Base-by-base conservation (phyloP, 2,888 invertebrate species). In the Apotomis capreana region DNA sequence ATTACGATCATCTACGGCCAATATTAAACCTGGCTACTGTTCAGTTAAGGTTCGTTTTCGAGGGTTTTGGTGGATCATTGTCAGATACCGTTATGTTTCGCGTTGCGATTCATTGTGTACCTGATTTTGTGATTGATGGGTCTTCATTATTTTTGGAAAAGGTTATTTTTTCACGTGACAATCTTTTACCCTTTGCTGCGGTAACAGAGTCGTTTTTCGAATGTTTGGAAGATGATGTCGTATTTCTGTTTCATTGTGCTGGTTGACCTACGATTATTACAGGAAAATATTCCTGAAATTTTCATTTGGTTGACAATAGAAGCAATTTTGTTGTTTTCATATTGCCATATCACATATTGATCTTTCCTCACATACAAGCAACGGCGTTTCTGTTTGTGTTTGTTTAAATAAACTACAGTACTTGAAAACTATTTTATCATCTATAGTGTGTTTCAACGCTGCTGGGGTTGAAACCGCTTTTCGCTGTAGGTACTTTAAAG, bases 101-200 rank as follows among this genome's bases (percentile, higher is more conserved):
- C 52, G 15, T 54, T 52, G 10, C 40, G 54, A 44, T 64, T 15
- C 60, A 54, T 60, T 68, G 59, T 46, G 51, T 63, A 63, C 57
- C 15, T 62, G 57, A 69, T 57, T 69, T 55, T 62, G 15, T 57
- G 69, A 69, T 69, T 69, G 63, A 69, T 69, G 55, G 51, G 15
- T 49, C 37, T 40, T 49, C 36, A 63, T 69, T 62, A 69, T 69
- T 63, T 69, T 63, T n/a, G 15, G 57, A 57, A 63, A 62, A 63
- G 4, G 13, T 26, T 69, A 36, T 61, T 61, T 46, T 49, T 58
- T 10, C 37, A 26, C 58, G 65, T n/a, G 12, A 8, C 8, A 0
- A 26, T 9, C 8, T 12, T 13, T 49, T 52, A 6, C 46, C 55
- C 54, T 57, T 15, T 51, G 4, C 36, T 5, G 51, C 57, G 12